phyloP scores from a whole-genome alignment of 2,797 vertebrate genomes.

The Enteromius radiatus region DNA sequence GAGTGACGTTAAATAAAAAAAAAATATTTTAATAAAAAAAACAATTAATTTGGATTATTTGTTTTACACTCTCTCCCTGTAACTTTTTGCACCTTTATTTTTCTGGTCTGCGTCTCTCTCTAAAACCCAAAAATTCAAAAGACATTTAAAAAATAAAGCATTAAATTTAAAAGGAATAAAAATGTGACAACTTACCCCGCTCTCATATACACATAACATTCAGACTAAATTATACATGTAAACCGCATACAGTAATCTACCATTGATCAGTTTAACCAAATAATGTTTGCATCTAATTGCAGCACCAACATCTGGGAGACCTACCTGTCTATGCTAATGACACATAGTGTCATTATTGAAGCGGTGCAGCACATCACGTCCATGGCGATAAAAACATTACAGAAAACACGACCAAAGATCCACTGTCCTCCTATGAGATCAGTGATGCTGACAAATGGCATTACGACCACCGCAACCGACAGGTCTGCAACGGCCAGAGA shows the following conservation, averaged over 20 bases:
- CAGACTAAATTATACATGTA: background rate
- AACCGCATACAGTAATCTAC: background rate
- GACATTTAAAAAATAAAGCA: background rate
- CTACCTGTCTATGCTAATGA: conserved; percentile 97
- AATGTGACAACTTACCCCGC: background rate
- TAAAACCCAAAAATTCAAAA: too few species aligned
- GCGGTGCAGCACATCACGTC: conserved; percentile 99
- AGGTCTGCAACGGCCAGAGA: conserved; percentile 93
- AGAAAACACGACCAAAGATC: conserved; percentile 93
- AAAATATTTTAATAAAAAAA: background rate
- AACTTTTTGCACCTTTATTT: too few species aligned
- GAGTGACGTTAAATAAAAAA: background rate
- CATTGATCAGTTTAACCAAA: background rate
- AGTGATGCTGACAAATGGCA: conserved; percentile 95
- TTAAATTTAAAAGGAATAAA: background rate
- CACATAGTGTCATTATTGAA: conserved; percentile 94
- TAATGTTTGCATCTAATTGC: background rate
- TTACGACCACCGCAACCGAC: conserved; percentile 93
- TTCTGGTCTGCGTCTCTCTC: background rate
- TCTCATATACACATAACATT: background rate
- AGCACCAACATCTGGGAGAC: conserved; percentile 41
- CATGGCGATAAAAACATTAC: conserved; percentile 97
- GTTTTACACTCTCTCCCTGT: background rate
- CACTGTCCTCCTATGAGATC: conserved; percentile 94
- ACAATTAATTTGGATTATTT: background rate